Conservation (phyloP, 2,888 invertebrate species). For the Sialis fuliginosa region DNA sequence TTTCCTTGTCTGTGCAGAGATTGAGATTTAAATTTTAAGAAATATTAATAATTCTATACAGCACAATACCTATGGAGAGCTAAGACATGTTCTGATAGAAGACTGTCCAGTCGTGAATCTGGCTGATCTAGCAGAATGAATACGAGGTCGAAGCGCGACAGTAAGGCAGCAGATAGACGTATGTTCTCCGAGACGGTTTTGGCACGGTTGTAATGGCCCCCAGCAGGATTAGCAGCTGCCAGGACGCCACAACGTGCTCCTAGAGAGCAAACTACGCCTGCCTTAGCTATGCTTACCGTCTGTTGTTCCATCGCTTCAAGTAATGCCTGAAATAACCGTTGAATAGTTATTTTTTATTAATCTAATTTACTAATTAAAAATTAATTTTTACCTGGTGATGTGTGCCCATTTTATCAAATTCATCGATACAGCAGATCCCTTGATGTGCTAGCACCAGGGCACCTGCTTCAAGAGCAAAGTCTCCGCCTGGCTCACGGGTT, state of each 20-base stretch:
- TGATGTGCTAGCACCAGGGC: constrained; percentile 70
- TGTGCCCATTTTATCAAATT: constrained; percentile 78
- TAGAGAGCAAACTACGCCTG: constrained; percentile 67
- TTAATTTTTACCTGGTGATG: constrained; percentile 41
- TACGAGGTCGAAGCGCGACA: constrained; percentile 85
- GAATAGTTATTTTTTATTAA: constrained; percentile 2
- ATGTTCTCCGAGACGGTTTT: constrained; percentile 83
- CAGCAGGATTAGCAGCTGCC: constrained; percentile 84
- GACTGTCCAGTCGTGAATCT: constrained; percentile 57
- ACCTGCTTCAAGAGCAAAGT: constrained; percentile 74
- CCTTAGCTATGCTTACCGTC: constrained; percentile 76
- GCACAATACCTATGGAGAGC: constrained; percentile 45
- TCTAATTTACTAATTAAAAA: not conserved
- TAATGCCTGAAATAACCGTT: constrained; percentile 35
- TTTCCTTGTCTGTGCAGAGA: not conserved
- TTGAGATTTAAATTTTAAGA: not conserved
- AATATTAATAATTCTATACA: not conserved
- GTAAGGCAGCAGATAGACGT: constrained; percentile 63
- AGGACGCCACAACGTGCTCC: constrained; percentile 71
- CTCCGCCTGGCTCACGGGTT: constrained; percentile 53
- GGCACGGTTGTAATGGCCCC: constrained; percentile 73
- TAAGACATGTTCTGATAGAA: constrained; percentile 69
- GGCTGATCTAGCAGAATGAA: constrained; percentile 81
- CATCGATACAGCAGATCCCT: constrained; percentile 88
- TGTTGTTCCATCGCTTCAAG: constrained; percentile 93